Evolutionary conservation across 2,888 invertebrate species (phyloP).

Genomic region (Busseola fusca): DNA sequence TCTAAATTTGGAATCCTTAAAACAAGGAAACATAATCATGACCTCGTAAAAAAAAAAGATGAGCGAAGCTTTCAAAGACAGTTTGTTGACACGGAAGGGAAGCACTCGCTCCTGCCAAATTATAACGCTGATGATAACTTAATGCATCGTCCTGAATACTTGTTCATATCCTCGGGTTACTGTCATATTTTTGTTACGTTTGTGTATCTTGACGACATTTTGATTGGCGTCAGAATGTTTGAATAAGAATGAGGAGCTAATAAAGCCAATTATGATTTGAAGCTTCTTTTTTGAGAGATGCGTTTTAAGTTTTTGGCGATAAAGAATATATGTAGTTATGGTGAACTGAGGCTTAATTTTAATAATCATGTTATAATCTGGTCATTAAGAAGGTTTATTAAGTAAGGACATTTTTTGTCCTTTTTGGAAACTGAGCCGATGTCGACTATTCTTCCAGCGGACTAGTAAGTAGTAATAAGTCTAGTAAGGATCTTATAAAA

Average conservation of each 20-base stretch:
- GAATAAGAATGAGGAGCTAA: conserved; percentile 27
- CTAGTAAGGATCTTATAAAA: not conserved
- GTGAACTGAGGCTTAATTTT: not conserved
- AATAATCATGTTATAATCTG: not conserved
- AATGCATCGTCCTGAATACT: conserved; percentile 46
- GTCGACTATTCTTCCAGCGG: no score
- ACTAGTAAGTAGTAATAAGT: no score
- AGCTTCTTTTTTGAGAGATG: conserved; percentile 15
- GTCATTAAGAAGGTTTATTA: not conserved
- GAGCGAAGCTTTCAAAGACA: conserved; percentile 13
- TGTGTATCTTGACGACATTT: conserved; percentile 38
- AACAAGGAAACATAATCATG: conserved; percentile 25
- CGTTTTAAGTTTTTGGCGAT: not conserved
- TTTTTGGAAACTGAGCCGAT: no score
- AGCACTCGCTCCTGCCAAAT: conserved; percentile 43
- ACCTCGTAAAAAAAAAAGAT: conserved; percentile 45
- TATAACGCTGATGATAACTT: conserved; percentile 53
- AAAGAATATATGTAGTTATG: not conserved
- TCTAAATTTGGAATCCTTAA: conserved; percentile 22
- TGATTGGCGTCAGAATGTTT: conserved; percentile 33
- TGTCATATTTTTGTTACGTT: conserved; percentile 36
- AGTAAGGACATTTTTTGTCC: not conserved
- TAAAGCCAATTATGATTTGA: conserved; percentile 11
- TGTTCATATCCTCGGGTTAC: conserved; percentile 14
- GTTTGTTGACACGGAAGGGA: conserved; percentile 47